Evolutionary conservation across 1,140 invertebrate genomes (phyloP).

Genomic region (Leucophenga varia): DNA sequence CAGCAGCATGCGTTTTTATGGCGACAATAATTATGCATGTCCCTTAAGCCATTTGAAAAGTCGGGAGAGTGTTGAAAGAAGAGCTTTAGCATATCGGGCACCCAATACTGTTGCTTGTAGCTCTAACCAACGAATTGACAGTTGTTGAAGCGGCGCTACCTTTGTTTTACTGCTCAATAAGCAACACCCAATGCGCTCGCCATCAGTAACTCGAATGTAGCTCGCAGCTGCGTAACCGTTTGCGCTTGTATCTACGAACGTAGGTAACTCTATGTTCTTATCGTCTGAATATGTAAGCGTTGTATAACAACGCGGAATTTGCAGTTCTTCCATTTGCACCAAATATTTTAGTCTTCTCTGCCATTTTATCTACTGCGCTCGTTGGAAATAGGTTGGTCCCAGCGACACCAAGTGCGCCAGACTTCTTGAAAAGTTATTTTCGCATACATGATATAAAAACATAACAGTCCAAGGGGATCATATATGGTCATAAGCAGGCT

Average conservation of each 20-base stretch:
- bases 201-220: neutral
- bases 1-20: neutral
- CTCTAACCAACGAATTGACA: conserved; percentile 47
- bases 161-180: conserved; percentile 26
- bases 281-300: conserved; percentile 5
- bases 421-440: no score
- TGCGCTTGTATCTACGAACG: no score
- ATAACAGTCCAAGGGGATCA: no score
- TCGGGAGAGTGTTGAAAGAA: neutral
- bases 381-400: no score
- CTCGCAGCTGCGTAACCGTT: no score
- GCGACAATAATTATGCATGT: neutral
- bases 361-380: conserved; percentile 6
- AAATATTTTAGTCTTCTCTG: no score
- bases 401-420: no score
- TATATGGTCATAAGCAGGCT: conserved; percentile 15
- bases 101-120: no score
- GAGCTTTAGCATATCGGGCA: conserved; percentile 32
- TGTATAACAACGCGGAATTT: no score
- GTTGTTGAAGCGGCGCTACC: conserved; percentile 40
- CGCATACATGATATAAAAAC: no score
- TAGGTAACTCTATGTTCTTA: neutral
- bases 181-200: neutral
- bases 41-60: neutral
- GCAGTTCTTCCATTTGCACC: no score